phyloP scores from a whole-genome alignment of 2,888 invertebrate species.

The Pycnomerus fuliginosus region DNA sequence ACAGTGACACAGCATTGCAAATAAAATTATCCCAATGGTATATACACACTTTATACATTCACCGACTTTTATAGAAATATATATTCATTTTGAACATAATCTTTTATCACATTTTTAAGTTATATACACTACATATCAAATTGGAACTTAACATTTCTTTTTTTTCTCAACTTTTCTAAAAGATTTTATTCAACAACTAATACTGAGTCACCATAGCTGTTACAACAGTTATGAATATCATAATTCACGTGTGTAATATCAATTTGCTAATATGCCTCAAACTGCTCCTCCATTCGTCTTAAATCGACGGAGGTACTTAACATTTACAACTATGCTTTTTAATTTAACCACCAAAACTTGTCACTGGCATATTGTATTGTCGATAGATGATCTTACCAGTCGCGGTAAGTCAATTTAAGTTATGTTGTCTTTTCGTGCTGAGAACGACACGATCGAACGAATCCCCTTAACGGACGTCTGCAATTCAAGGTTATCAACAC shows the following conservation, averaged over 20 bases:
- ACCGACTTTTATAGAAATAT: conserved; percentile 20
- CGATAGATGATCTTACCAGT: conserved; percentile 39
- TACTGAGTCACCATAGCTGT: conserved; percentile 34
- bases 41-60: conserved; percentile 18
- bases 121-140: conserved; percentile 1
- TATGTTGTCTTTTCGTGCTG: conserved; percentile 67
- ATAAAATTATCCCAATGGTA: conserved; percentile 9
- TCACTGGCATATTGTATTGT: conserved; percentile 39
- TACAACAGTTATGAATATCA: conserved; percentile 18
- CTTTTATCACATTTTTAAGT: conserved; percentile 12
- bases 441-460: conserved; percentile 81
- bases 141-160: background rate
- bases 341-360: conserved; percentile 20
- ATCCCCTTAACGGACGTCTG: conserved; percentile 87
- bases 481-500: conserved; percentile 43
- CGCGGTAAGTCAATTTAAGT: conserved; percentile 40
- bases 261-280: conserved; percentile 22
- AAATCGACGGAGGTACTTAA: no score
- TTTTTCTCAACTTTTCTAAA: background rate
- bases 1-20: conserved; percentile 33
- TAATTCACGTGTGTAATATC: conserved; percentile 27
- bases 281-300: no score
- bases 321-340: conserved; percentile 9
- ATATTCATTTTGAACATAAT: conserved; percentile 13
- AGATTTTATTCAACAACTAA: background rate